Evolutionary conservation across 2,888 invertebrate species (phyloP), one percentile per base, ranked within the genome.

Genomic region (Stramonita haemastoma): DNA sequence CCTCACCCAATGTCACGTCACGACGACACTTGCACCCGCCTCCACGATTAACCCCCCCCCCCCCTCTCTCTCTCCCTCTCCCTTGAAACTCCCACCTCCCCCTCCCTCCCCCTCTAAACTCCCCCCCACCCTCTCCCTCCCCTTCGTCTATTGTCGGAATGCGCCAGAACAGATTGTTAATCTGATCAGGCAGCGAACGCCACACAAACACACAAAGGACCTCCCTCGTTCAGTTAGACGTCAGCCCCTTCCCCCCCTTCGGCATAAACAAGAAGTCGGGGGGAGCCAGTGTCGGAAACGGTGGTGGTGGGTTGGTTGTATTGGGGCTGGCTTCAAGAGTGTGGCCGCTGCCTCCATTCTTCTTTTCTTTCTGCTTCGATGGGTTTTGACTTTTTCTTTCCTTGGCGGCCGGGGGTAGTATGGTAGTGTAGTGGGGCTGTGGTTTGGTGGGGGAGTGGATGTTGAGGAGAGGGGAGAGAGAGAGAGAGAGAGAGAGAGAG

Each of bases 121-220:
- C n/a, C n/a, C n/a, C n/a, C n/a, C n/a, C n/a, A n/a, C n/a, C n/a
- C n/a, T n/a, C n/a, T 60, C 79, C 13, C 26, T 73, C n/a, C 26
- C n/a, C 11, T n/a, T 29, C 26, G 11, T 73, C 26, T 73, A 2
- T 79, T 79, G 13, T 79, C 4, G 22, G 81, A 83, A 46, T 83
- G 81, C 26, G 26, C 81, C 46, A 19, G 81, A 83, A 83, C 81
- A 83, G 81, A 83, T 83, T 83, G 81, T 46, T 83, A 46, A 46
- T 36, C 81, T n/a, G 81, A 46, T 83, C 81, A 46, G 34, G 22
- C 32, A 13, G 77, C 32, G 32, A n/a, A 79, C 77, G 32, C 15
- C 32, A 32, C 1, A 15, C 19, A 22, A 13, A 19, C 32, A 29
- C 29, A 13, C 13, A 79, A 79, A 32, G 77, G 34, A 13, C 77